A percentile compares a stretch with the other conserved stretches of the same genome.
phyloP scores from a whole-genome alignment of 2,888 invertebrate genomes.

The Mythimna impura region DNA sequence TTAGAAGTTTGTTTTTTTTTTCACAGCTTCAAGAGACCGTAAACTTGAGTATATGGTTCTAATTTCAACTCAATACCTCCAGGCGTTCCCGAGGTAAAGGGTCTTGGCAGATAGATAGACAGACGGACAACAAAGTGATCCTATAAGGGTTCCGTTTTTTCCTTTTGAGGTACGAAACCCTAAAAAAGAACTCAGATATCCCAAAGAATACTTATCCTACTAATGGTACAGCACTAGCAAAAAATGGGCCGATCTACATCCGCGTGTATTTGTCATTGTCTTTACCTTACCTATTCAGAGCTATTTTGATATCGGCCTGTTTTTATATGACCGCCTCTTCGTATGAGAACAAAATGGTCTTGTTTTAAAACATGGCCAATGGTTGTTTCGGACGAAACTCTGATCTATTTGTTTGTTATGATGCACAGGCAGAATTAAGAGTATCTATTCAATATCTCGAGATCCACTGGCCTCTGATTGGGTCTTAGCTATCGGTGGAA shows the following conservation, averaged over 20 bases:
- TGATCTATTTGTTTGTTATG: background rate
- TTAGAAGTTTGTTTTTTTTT: too few relatives aligned
- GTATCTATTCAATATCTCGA: too few relatives aligned
- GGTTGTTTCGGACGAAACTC: background rate
- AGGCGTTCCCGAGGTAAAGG: too few relatives aligned
- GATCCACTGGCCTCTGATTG: too few relatives aligned
- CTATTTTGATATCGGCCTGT: conserved; percentile 35
- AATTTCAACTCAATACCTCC: too few relatives aligned
- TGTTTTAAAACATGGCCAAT: background rate
- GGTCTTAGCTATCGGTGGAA: too few relatives aligned
- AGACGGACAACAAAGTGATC: too few relatives aligned
- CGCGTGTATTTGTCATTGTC: conserved; percentile 56
- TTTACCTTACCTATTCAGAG: conserved; percentile 47
- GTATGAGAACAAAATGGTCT: background rate
- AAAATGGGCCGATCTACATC: conserved; percentile 45
- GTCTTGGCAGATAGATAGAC: too few relatives aligned
- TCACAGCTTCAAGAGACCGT: too few relatives aligned
- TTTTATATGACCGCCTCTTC: conserved; percentile 12
- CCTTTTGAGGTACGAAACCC: too few relatives aligned
- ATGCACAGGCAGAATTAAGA: background rate
- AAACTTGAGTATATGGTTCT: too few relatives aligned
- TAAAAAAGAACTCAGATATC: background rate
- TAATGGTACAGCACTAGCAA: conserved; percentile 37
- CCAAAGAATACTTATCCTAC: conserved; percentile 2
- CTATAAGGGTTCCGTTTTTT: too few relatives aligned